These are phyloP conservation scores for Eupithecia exiguata DNA, from an alignment of 2,888 invertebrate species.

Conservation along the genomic window DNA sequence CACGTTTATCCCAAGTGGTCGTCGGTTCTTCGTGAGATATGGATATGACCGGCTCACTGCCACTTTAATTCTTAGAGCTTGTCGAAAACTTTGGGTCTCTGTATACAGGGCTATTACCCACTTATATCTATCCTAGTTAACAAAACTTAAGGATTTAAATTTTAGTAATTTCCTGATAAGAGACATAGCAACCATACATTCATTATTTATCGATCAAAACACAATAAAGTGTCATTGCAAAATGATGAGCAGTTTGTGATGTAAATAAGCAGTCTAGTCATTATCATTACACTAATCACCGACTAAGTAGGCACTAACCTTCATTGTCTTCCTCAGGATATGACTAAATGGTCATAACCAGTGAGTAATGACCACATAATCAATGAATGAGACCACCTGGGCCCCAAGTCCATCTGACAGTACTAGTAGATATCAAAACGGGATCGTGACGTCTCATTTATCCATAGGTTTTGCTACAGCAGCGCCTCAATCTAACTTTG, in stretches of 20 bases:
- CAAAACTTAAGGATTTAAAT: neutral
- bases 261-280: conserved; percentile 14
- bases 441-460: no score
- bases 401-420: no score
- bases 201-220: conserved; percentile 17
- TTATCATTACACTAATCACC: conserved; percentile 13
- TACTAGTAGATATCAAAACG: no score
- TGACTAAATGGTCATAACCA: conserved; percentile 1
- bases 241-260: conserved; percentile 1
- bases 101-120: no score
- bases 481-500: no score
- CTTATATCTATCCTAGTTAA: no score
- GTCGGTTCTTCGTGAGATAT: no score
- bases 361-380: neutral
- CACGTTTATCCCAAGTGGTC: no score
- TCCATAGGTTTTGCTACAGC: no score
- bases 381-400: neutral
- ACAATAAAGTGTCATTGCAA: conserved; percentile 10
- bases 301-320: conserved; percentile 5
- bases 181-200: neutral
- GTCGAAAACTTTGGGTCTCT: no score
- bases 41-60: no score
- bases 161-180: neutral
- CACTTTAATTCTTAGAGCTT: no score
- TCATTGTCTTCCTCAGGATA: conserved; percentile 12